phyloP scores from a whole-genome alignment of 2,113 vertebrate genomes.

The Cyanistes caeruleus region DNA sequence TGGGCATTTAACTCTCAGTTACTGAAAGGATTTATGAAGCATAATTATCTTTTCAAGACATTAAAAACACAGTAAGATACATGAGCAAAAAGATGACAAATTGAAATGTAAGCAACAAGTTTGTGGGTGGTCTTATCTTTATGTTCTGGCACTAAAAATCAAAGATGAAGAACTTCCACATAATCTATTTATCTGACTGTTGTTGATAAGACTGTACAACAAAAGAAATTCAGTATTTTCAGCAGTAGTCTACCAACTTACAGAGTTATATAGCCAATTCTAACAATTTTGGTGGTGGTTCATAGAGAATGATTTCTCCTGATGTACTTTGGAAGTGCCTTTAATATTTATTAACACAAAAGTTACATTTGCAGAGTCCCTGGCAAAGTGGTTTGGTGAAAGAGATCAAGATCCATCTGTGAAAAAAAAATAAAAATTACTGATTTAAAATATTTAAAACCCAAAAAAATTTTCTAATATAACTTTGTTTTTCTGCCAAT shows the following conservation, averaged over 20 bases:
- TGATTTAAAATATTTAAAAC: not conserved
- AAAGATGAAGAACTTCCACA: not conserved
- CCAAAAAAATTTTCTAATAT: not conserved
- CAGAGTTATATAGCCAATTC: not conserved
- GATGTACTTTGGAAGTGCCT: not conserved
- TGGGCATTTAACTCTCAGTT: slow-evolving; percentile 11
- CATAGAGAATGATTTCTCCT: not conserved
- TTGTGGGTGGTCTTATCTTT: not conserved
- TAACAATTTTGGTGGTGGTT: not conserved
- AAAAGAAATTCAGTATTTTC: not conserved
- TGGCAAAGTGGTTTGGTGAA: not conserved
- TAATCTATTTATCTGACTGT: not conserved
- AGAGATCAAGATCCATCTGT: not conserved
- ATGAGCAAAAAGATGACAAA: not conserved
- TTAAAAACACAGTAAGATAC: not conserved
- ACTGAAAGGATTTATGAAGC: slow-evolving; percentile 42
- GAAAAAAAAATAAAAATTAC: not conserved
- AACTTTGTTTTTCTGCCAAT: not conserved
- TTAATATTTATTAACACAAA: not conserved
- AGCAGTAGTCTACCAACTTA: not conserved
- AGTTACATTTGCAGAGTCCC: not conserved
- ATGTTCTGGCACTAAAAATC: not conserved
- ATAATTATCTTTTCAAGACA: slow-evolving; percentile 32
- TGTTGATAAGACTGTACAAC: not conserved
- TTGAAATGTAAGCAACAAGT: not conserved